Conservation (phyloP, 2,888 invertebrate genomes). For the Trichacis sp. region DNA sequence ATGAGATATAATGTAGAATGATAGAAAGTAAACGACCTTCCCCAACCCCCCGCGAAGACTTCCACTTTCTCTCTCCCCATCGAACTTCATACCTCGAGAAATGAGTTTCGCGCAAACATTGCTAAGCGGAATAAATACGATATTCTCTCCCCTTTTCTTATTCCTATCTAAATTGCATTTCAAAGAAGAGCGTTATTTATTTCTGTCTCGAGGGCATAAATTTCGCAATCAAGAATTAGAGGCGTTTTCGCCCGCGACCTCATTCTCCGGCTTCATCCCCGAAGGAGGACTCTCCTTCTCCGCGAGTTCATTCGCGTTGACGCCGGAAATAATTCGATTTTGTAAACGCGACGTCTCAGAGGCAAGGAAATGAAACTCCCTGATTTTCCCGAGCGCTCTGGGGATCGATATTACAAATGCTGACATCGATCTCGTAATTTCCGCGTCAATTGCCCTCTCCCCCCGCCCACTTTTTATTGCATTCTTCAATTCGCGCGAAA, state of each 20-base stretch:
- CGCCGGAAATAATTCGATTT: constrained; percentile 44
- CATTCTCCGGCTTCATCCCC: constrained; percentile 34
- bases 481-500: background rate
- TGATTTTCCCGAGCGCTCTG: constrained; percentile 28
- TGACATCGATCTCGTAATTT: constrained; percentile 39
- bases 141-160: constrained; percentile 29
- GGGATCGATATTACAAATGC: constrained; percentile 41
- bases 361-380: constrained; percentile 40
- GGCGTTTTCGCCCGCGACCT: constrained; percentile 34
- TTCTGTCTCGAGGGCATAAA: constrained; percentile 56
- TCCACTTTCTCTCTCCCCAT: constrained; percentile 17
- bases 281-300: constrained; percentile 33
- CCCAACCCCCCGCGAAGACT: constrained; percentile 15
- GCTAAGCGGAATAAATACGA: constrained; percentile 55
- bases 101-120: constrained; percentile 58
- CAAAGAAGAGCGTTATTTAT: constrained; percentile 56
- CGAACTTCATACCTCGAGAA: constrained; percentile 47
- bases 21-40: constrained; percentile 26
- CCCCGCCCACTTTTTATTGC: constrained; percentile 10
- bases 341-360: constrained; percentile 39
- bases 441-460: constrained; percentile 30
- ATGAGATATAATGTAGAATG: constrained; percentile 20
- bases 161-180: constrained; percentile 59
- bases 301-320: constrained; percentile 39
- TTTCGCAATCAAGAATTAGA: constrained; percentile 55